Percentiles rank a stretch among this genome's conserved stretches.
phyloP scores from a whole-genome alignment of 1,140 invertebrate species.

The Drosophila funebris region DNA sequence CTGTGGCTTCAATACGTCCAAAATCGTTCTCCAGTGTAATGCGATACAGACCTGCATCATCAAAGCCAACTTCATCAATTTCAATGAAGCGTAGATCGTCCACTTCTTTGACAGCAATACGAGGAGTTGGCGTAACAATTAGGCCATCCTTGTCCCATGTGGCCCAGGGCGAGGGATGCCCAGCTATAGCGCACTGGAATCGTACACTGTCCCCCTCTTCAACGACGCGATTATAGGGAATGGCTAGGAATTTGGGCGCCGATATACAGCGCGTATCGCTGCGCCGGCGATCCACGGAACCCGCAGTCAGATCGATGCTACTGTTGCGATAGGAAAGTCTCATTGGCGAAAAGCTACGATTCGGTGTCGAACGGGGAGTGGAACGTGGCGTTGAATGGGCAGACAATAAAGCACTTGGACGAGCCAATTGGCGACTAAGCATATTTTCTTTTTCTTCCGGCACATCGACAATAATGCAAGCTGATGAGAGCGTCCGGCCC shows the following conservation, averaged over 20 bases:
- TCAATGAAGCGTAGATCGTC: slow-evolving; percentile 91
- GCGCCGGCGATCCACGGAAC: slow-evolving; percentile 84
- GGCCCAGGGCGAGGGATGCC: slow-evolving; percentile 90
- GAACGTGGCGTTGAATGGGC: slow-evolving; percentile 89
- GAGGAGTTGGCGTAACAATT: slow-evolving; percentile 86
- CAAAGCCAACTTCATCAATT: slow-evolving; percentile 89
- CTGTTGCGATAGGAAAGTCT: slow-evolving; percentile 70
- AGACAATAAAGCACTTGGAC: slow-evolving; percentile 87
- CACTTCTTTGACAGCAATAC: slow-evolving; percentile 89
- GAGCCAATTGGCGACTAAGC: slow-evolving; percentile 87
- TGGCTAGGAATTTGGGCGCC: slow-evolving; percentile 93
- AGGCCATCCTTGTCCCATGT: slow-evolving; percentile 92
- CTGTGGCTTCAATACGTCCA: slow-evolving; percentile 91
- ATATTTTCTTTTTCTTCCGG: slow-evolving; percentile 92
- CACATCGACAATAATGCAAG: slow-evolving; percentile 92
- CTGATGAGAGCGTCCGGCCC: slow-evolving; percentile 91
- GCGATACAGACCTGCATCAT: slow-evolving; percentile 92
- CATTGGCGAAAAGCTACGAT: slow-evolving; percentile 87
- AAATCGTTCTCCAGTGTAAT: slow-evolving; percentile 92
- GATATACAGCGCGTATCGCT: slow-evolving; percentile 80
- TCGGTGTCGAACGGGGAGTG: slow-evolving; percentile 89
- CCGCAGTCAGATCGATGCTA: slow-evolving; percentile 62
- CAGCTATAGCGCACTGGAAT: slow-evolving; percentile 91
- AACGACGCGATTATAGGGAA: slow-evolving; percentile 92
- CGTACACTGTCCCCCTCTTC: slow-evolving; percentile 92